phyloP scores from a whole-genome alignment of 2,113 vertebrate species.

The Ovibos moschatus region DNA sequence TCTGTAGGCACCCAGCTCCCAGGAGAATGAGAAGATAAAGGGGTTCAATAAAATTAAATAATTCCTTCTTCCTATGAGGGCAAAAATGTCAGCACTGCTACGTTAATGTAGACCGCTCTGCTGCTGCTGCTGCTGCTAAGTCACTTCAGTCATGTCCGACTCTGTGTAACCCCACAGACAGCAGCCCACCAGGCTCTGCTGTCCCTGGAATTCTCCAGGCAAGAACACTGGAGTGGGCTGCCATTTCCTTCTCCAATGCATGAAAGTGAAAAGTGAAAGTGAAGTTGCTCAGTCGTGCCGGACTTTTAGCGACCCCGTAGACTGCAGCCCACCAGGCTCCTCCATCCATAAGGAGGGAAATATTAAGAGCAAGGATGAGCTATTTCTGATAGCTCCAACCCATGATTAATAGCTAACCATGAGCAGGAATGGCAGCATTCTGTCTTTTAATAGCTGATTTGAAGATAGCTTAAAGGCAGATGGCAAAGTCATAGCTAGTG shows the following conservation, averaged over 20 bases:
- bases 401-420: not conserved
- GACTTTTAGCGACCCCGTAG: too few relatives aligned
- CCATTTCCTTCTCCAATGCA: too few relatives aligned
- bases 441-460: not conserved
- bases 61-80: not conserved
- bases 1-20: not conserved
- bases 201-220: too few relatives aligned
- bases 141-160: too few relatives aligned
- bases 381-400: not conserved
- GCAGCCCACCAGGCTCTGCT: too few relatives aligned
- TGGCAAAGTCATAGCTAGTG: not conserved
- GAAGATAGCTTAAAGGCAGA: not conserved
- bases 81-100: not conserved
- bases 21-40: not conserved
- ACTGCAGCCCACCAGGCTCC: too few relatives aligned
- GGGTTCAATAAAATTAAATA: not conserved
- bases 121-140: too few relatives aligned
- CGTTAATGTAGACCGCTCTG: not conserved
- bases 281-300: too few relatives aligned
- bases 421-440: not conserved
- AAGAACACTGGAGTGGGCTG: too few relatives aligned
- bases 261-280: too few relatives aligned
- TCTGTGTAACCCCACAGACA: too few relatives aligned
- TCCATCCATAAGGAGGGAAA: not conserved
- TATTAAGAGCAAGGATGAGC: not conserved